phyloP scores from a whole-genome alignment of 2,797 vertebrate genomes.

The Dipus sagitta region DNA sequence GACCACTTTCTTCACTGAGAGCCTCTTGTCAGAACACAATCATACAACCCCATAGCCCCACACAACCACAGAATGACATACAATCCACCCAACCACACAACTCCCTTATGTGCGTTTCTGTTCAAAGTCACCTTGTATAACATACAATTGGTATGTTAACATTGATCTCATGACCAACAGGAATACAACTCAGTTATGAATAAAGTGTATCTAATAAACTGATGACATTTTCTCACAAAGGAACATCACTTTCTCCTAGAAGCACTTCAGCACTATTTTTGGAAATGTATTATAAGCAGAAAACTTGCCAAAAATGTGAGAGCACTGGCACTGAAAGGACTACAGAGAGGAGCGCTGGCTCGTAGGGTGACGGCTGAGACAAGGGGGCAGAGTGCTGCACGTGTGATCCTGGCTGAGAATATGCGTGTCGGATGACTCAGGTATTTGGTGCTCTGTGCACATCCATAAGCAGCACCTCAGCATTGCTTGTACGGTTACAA shows the following conservation, averaged over 20 bases:
- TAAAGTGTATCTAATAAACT: neutral
- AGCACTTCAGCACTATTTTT: neutral
- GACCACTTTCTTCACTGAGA: neutral
- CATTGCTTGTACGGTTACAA: neutral
- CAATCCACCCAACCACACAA: too few relatives aligned
- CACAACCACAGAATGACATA: too few relatives aligned
- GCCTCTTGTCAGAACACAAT: neutral
- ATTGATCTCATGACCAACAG: neutral
- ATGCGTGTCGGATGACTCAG: neutral
- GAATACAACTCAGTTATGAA: neutral
- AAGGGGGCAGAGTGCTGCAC: neutral
- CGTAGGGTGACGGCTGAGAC: neutral
- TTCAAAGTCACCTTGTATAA: neutral
- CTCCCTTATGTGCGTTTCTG: neutral
- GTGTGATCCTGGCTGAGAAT: neutral
- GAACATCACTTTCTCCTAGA: neutral
- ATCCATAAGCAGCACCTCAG: neutral
- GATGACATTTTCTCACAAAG: slow-evolving; percentile 11
- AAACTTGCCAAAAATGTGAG: neutral
- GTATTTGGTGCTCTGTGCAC: neutral
- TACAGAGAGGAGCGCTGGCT: neutral
- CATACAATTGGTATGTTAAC: neutral
- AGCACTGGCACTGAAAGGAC: neutral
- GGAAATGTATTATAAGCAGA: neutral
- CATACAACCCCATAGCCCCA: too few relatives aligned